These are phyloP conservation scores for Montipora capitata DNA, from an alignment of 92 coral and sea anemone genomes.

Conservation along the genomic window DNA sequence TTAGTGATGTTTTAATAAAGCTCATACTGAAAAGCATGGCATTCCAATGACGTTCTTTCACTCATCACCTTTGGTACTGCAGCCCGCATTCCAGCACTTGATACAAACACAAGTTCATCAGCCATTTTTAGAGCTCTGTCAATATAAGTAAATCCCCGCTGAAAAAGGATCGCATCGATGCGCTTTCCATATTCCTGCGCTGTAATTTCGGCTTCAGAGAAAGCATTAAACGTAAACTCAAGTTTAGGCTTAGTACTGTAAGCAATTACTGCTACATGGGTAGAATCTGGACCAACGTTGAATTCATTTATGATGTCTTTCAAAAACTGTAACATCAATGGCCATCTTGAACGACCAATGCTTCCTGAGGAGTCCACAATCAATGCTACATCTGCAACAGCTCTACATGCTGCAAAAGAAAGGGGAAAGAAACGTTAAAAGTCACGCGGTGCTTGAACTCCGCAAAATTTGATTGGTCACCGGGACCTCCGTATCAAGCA, in stretches of 20 bases:
- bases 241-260: slow-evolving; percentile 72
- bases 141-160: slow-evolving; percentile 76
- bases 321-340: slow-evolving; percentile 57
- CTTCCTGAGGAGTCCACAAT: slow-evolving; percentile 88
- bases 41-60: too few species aligned
- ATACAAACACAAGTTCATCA: slow-evolving; percentile 55
- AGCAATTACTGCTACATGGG: slow-evolving; percentile 74
- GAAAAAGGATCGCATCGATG: slow-evolving; percentile 59
- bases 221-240: slow-evolving; percentile 70
- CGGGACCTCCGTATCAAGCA: too few species aligned
- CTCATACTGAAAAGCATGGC: too few species aligned
- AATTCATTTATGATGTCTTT: slow-evolving; percentile 40
- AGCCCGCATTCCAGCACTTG: slow-evolving; percentile 65
- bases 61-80: slow-evolving; percentile 4
- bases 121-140: slow-evolving; percentile 77
- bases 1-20: too few species aligned
- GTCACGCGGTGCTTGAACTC: too few species aligned
- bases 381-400: slow-evolving; percentile 75
- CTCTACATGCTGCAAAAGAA: too few species aligned
- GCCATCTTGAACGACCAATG: slow-evolving; percentile 76
- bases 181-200: slow-evolving; percentile 51
- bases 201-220: too few species aligned
- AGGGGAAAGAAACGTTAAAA: too few species aligned
- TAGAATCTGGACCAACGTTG: slow-evolving; percentile 77
- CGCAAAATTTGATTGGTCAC: too few species aligned